Base-by-base conservation (phyloP, 2,797 vertebrate species). In the Molossus molossus region DNA sequence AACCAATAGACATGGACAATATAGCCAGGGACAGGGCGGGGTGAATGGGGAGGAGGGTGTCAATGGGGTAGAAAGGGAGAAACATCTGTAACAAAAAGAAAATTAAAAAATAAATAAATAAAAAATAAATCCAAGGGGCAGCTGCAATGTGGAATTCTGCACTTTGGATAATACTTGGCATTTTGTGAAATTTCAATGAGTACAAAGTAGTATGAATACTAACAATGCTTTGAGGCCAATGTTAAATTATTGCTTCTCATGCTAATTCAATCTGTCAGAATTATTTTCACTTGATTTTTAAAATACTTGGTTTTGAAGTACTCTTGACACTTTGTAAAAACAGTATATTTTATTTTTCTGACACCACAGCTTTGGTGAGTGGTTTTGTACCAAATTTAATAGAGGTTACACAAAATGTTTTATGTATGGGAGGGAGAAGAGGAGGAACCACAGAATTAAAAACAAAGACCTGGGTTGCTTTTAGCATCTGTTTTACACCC, bases 321-420 rank as follows among this genome's bases (percentile, higher is more conserved):
- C 10, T 11, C 50, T 57, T 90, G 29, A 73, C 0, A 60, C 12
- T 94, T 99, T 99, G 98, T 99, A 99, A 99, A 99, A 99, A 99
- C 99, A 99, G 99, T 99, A 99, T 99, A 99, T 99, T 99, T 99
- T 99, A 99, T 99, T 99, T 99, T 99, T 99, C 99, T 99, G 99
- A 99, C 99, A 99, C 99, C 99, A 99, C 99, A 99, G 99, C 99
- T 99, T 99, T 99, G 99, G 99, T 98, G 98, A 99, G 99, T 99
- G 99, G 99, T 99, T 99, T 99, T 99, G 99, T 99, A 99, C 99
- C 99, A 99, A 99, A 99, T 99, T 99, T 99, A 99, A 99, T 99
- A 99, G 99, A 99, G 98, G 99, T 99, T 99, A 99, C 99, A 99
- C 99, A 99, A 99, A 99, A 99, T 99, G 99, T 99, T 99, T 99